phyloP scores from a whole-genome alignment of 2,113 vertebrate species.

The Machaerirhynchus nigripectus region DNA sequence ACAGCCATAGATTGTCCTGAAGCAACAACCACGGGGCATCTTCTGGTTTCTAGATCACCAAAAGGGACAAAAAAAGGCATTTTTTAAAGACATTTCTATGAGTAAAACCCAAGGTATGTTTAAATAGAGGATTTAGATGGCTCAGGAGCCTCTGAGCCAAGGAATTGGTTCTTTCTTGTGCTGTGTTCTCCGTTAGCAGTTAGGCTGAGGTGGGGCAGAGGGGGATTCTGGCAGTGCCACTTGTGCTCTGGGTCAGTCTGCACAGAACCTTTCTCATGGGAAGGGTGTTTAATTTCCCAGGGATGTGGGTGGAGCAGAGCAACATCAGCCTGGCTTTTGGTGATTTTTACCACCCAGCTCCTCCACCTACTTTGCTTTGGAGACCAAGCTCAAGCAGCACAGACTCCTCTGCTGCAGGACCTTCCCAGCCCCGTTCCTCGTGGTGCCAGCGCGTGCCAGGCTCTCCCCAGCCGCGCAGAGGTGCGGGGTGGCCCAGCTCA shows the following conservation, averaged over 20 bases:
- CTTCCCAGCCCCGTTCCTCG: background rate
- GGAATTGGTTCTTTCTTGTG: background rate
- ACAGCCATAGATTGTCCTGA: background rate
- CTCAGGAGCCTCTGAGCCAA: constrained; percentile 31
- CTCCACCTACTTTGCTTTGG: background rate
- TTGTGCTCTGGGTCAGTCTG: background rate
- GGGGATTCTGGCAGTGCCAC: background rate
- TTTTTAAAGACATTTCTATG: constrained; percentile 51
- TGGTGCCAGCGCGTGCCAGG: background rate
- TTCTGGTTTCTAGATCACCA: background rate
- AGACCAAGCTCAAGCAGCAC: background rate
- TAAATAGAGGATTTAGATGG: constrained; percentile 23
- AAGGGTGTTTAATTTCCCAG: constrained; percentile 24
- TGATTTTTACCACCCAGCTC: background rate
- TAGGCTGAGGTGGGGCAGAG: background rate
- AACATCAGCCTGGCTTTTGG: background rate
- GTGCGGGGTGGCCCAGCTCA: background rate
- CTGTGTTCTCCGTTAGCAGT: constrained; percentile 18
- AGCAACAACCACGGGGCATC: background rate
- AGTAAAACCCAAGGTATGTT: constrained; percentile 12
- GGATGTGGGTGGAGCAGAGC: background rate
- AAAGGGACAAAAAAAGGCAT: background rate
- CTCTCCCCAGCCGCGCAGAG: background rate
- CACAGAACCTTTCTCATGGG: background rate
- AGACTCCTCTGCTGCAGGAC: constrained; percentile 1